Evolutionary conservation across 2,888 invertebrate species (phyloP).

Genomic region (Dryobota labecula): DNA sequence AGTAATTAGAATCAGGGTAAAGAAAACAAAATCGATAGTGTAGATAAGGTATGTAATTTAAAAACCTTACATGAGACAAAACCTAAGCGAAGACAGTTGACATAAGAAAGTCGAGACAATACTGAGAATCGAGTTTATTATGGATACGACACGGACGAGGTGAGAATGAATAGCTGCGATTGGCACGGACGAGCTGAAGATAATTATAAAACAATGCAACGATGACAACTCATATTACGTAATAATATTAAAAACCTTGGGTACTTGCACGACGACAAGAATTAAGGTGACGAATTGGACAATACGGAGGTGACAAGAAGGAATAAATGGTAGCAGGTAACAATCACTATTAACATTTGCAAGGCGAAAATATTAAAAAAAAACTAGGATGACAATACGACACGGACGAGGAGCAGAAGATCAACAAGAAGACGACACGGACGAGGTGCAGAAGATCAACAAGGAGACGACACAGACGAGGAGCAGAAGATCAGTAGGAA

Average conservation of each 20-base stretch:
- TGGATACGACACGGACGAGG: slow-evolving; percentile 5
- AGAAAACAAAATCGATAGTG: not conserved
- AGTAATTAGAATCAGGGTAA: not conserved
- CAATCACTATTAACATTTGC: slow-evolving; percentile 24
- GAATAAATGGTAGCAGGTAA: slow-evolving; percentile 33
- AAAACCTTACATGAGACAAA: not conserved
- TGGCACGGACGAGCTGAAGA: too few relatives aligned
- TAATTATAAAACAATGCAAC: not conserved
- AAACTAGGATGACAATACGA: slow-evolving; percentile 27
- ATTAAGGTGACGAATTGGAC: not conserved
- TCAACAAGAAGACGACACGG: slow-evolving; percentile 25
- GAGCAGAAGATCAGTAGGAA: slow-evolving; percentile 23
- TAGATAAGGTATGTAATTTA: not conserved
- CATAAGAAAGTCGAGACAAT: not conserved
- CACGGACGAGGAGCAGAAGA: slow-evolving; percentile 35
- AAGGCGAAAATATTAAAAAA: slow-evolving; percentile 37
- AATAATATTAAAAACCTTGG: not conserved
- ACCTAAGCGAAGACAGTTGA: not conserved
- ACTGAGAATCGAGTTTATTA: not conserved
- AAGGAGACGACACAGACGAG: slow-evolving; percentile 33
- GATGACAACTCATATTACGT: not conserved
- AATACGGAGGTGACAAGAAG: not conserved
- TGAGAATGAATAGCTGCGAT: not conserved
- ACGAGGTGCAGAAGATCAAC: slow-evolving; percentile 25
- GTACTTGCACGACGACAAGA: not conserved